Percentiles rank a stretch among this genome's conserved stretches.
Conservation (phyloP, 2,888 invertebrate species). For the Metalampra italica region DNA sequence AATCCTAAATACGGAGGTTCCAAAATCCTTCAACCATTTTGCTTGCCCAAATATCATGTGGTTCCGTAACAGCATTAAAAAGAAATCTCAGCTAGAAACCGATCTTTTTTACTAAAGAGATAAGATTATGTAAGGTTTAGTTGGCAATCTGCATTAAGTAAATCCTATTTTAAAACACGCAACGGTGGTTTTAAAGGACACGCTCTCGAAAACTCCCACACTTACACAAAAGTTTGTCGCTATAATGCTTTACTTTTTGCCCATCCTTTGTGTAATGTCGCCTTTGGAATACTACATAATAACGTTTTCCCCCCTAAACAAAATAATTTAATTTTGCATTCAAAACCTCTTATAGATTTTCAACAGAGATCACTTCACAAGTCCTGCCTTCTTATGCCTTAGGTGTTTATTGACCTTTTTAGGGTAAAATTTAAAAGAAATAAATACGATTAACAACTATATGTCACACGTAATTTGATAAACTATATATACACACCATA, state of each 20-base stretch:
- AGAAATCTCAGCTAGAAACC: conserved; percentile 44
- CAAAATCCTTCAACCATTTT: conserved; percentile 5
- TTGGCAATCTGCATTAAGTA: conserved; percentile 62
- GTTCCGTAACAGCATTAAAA: conserved; percentile 57
- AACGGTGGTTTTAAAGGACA: conserved; percentile 65
- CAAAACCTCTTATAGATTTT: conserved; percentile 22
- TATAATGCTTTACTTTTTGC: conserved; percentile 46
- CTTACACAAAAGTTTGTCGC: conserved; percentile 55
- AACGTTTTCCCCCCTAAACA: conserved; percentile 59
- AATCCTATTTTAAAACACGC: conserved; percentile 73
- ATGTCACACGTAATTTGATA: too few species aligned
- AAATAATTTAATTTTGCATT: conserved; percentile 47
- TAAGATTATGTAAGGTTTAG: conserved; percentile 59
- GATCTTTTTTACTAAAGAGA: conserved; percentile 50
- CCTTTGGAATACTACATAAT: conserved; percentile 41
- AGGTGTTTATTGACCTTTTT: too few species aligned
- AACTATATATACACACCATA: too few species aligned
- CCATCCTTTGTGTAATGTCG: conserved; percentile 45
- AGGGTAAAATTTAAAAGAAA: too few species aligned
- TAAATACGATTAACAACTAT: too few species aligned
- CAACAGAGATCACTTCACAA: not conserved
- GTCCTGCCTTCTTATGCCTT: too few species aligned
- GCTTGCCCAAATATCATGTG: conserved; percentile 37
- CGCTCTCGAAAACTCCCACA: conserved; percentile 61
- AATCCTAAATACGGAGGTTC: not conserved